Percentiles rank a stretch among this genome's conserved stretches.
phyloP scores from a whole-genome alignment of 1,140 invertebrate species.

The Euglossa dilemma region DNA sequence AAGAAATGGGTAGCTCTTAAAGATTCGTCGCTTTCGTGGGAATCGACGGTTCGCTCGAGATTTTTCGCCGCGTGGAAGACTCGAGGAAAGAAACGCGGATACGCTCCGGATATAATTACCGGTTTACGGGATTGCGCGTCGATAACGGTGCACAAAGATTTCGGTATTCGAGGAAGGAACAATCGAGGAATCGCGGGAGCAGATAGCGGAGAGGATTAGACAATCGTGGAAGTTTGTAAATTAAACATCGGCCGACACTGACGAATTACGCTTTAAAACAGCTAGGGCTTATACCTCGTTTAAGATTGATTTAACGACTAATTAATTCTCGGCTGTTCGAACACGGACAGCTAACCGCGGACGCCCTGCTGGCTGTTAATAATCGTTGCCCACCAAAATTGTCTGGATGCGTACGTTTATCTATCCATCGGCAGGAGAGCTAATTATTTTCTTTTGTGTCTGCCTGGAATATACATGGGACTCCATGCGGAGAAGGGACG shows the following conservation, averaged over 20 bases:
- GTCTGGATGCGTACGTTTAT: conserved; percentile 55
- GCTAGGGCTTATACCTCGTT: conserved; percentile 1
- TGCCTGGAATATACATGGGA: conserved; percentile 63
- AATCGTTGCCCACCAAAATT: conserved; percentile 66
- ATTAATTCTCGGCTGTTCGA: conserved; percentile 40
- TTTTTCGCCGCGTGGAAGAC: too few species aligned
- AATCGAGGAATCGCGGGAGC: too few species aligned
- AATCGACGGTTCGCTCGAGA: too few species aligned
- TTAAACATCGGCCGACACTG: not conserved
- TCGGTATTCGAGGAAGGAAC: too few species aligned
- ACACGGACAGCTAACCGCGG: conserved; percentile 20
- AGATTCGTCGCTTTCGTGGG: too few species aligned
- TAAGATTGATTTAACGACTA: conserved; percentile 58
- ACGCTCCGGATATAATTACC: too few species aligned
- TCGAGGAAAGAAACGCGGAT: too few species aligned
- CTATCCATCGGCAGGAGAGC: conserved; percentile 64
- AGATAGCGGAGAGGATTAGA: not conserved
- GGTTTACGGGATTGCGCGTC: too few species aligned
- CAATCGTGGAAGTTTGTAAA: not conserved
- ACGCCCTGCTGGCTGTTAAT: conserved; percentile 61
- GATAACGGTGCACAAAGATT: too few species aligned
- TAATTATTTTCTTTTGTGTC: conserved; percentile 78
- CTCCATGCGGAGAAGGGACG: conserved; percentile 70
- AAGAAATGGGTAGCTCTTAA: too few species aligned
- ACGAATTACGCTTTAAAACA: conserved; percentile 16